Evolutionary conservation across 1,140 invertebrate genomes (phyloP), one percentile per base, ranked within the genome.

Genomic region (Probaryconus sp.): DNA sequence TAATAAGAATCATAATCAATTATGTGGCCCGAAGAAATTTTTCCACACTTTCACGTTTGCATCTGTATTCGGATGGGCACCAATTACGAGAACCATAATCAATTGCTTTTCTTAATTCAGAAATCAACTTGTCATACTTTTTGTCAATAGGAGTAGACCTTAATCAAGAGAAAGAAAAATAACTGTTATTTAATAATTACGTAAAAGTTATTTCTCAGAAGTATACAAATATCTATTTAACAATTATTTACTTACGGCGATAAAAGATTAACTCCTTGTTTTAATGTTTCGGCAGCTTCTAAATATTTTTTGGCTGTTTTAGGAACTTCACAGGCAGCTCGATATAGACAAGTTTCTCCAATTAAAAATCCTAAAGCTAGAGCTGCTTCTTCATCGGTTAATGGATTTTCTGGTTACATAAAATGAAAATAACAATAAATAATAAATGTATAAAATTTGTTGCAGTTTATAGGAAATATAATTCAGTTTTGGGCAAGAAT

Each of bases 311-410:
- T 91, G 5, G 94, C 93, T 30, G 93, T 90, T 26, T 89, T 83
- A 0, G 94, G 94, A 56, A 92, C 90, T 71, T 92, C 91, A 72
- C 94, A 96, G 43, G 94, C 92, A 2, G 94, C 89, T 17, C 91
- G 89, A 81, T 93, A 92, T 1, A 96, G 85, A 78, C 94, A 96
- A n/a, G 90, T 91, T 78, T 93, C 91, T 37, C 92, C 92, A n/a
- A 92, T 89, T 14, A 94, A 78, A 79, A 93, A 94, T 50, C 92
- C 91, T 30, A 92, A 83, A 76, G 93, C 91, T 2, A 94, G 78
- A 11, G 92, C 85, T 3, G 92, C 83, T 77, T 94, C 93, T 10
- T 91, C 90, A 64, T 93, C 91, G 0, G 88, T 89, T n/a, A 94
- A 65, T 3, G 89, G 68, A 35, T 78, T 84, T 81, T 86, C 89